A percentile compares a stretch with the other conserved stretches of the same genome.
Conservation (phyloP, 2,113 vertebrate genomes). For the Hemicordylus capensis region DNA sequence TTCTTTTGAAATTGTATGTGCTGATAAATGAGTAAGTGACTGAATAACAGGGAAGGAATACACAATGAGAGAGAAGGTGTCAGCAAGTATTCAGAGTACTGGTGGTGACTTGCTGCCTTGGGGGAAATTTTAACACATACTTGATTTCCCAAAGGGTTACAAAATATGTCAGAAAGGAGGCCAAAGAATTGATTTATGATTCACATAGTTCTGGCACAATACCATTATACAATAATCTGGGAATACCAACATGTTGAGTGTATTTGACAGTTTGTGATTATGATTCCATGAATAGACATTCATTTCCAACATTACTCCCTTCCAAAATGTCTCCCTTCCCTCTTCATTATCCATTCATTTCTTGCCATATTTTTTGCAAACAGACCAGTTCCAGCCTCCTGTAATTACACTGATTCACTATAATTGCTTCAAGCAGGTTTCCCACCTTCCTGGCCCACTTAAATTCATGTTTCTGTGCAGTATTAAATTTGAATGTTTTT, state of each 20-base stretch:
- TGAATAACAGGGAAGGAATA: conserved; percentile 27
- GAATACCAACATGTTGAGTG: too few species aligned
- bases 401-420: not conserved
- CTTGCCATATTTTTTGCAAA: too few species aligned
- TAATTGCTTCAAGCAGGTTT: too few species aligned
- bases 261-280: too few species aligned
- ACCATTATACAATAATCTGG: conserved; percentile 28
- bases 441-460: not conserved
- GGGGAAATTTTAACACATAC: conserved; percentile 61
- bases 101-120: conserved; percentile 28
- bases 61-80: conserved; percentile 30
- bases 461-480: not conserved
- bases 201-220: conserved; percentile 17
- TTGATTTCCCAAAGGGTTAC: conserved; percentile 49
- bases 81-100: not conserved
- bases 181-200: conserved; percentile 43
- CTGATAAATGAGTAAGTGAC: conserved; percentile 12
- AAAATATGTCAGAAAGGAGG: conserved; percentile 50
- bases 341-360: too few species aligned
- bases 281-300: too few species aligned
- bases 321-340: too few species aligned
- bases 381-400: too few species aligned
- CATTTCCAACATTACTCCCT: too few species aligned
- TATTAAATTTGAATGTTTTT: not conserved
- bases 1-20: conserved; percentile 21